Conservation (phyloP, 2,797 vertebrate species). For the Rhinella marina region DNA sequence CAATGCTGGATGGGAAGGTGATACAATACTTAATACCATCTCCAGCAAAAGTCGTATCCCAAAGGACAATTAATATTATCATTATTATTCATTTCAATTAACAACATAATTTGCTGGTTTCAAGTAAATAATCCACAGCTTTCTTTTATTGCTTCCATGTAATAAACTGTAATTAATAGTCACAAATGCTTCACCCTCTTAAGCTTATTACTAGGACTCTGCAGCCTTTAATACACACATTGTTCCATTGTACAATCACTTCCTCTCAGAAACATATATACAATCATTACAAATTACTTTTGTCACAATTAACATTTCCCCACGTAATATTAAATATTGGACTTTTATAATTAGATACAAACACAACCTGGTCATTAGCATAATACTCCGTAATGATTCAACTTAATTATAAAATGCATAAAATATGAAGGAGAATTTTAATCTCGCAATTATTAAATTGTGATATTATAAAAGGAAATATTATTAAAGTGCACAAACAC, state of each 20-base stretch:
- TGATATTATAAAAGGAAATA: background rate
- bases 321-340: background rate
- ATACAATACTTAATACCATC: background rate
- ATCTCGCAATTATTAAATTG: background rate
- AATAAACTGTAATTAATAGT: conserved; percentile 20
- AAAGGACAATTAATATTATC: conserved; percentile 3
- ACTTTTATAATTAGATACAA: background rate
- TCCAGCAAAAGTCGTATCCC: background rate
- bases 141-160: background rate
- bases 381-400: background rate
- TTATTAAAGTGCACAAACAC: background rate
- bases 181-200: background rate
- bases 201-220: background rate
- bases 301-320: too few relatives aligned
- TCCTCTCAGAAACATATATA: too few relatives aligned
- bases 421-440: background rate
- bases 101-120: background rate
- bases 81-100: conserved; percentile 21
- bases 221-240: too few relatives aligned
- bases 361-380: background rate
- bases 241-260: too few relatives aligned
- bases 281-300: too few relatives aligned
- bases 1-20: background rate
- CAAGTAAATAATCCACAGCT: background rate
- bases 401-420: background rate